phyloP scores from a whole-genome alignment of 2,888 invertebrate genomes.

The Blastobasis lacticolella region DNA sequence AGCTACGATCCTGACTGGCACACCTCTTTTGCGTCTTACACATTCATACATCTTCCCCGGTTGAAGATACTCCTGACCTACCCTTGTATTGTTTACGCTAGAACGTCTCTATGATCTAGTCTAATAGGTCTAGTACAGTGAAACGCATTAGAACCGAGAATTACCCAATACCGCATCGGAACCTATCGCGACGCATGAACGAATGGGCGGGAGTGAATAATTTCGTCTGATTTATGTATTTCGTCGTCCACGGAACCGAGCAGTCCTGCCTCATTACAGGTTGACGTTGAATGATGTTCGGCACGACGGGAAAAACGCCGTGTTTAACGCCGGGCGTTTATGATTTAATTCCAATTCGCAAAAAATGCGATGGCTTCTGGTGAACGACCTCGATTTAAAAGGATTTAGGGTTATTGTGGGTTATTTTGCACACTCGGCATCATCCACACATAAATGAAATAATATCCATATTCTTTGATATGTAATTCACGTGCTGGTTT shows the following conservation, averaged over 20 bases:
- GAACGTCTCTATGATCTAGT: no score
- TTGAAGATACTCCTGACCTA: no score
- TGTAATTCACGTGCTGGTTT: no score
- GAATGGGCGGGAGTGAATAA: conserved; percentile 55
- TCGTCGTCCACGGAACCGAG: conserved; percentile 35
- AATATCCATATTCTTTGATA: no score
- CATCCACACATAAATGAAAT: no score
- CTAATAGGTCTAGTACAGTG: no score
- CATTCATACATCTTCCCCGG: no score
- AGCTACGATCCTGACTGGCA: no score
- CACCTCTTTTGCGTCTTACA: no score
- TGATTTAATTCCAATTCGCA: conserved; percentile 52
- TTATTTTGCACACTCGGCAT: no score
- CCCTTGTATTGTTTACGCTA: no score
- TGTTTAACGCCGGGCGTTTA: conserved; percentile 50
- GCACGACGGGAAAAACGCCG: conserved; percentile 48
- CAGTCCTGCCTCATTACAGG: conserved; percentile 56
- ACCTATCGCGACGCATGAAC: conserved; percentile 38
- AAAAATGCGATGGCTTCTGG: conserved; percentile 21
- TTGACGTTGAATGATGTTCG: conserved; percentile 64
- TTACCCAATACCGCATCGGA: conserved; percentile 24
- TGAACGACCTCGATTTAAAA: not conserved
- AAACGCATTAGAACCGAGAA: no score
- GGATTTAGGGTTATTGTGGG: not conserved
- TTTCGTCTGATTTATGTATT: conserved; percentile 51